Evolutionary conservation across 2,797 vertebrate species (phyloP).

Genomic region (Dromococcyx pavoninus): DNA sequence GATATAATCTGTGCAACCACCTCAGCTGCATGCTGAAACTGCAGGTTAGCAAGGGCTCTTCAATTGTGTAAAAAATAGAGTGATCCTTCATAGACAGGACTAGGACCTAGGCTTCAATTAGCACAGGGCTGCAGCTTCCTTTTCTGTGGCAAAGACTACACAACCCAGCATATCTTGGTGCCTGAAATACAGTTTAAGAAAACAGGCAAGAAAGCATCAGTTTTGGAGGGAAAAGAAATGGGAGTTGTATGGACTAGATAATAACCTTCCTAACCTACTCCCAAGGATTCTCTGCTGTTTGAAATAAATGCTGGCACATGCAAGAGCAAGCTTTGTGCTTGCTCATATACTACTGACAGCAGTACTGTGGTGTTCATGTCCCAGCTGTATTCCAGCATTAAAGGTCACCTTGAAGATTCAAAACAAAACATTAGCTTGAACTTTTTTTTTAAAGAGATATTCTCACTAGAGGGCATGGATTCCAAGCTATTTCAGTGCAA

Average conservation of each 20-base stretch:
- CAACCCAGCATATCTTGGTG: not conserved
- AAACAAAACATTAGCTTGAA: not conserved
- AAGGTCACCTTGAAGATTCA: not conserved
- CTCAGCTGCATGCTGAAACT: not conserved
- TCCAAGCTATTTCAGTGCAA: not conserved
- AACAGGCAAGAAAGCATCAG: not conserved
- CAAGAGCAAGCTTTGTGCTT: not conserved
- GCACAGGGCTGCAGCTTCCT: not conserved
- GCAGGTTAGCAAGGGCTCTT: not conserved
- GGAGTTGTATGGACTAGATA: not conserved
- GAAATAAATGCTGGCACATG: not conserved
- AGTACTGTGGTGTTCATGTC: conserved; percentile 28
- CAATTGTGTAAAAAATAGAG: not conserved
- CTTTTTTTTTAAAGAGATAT: not conserved
- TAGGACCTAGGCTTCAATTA: not conserved
- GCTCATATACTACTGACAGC: conserved; percentile 46
- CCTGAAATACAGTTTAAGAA: not conserved
- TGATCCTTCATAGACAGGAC: not conserved
- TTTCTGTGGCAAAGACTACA: not conserved
- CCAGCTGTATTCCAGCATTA: conserved; percentile 34
- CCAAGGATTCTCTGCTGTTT: not conserved
- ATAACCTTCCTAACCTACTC: not conserved
- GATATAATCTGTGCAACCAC: not conserved
- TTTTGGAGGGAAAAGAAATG: not conserved
- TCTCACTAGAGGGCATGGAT: not conserved